Evolutionary conservation across 1,140 invertebrate species (phyloP), one percentile per base, ranked within the genome.

Genomic region (Conopomorpha cramerella): DNA sequence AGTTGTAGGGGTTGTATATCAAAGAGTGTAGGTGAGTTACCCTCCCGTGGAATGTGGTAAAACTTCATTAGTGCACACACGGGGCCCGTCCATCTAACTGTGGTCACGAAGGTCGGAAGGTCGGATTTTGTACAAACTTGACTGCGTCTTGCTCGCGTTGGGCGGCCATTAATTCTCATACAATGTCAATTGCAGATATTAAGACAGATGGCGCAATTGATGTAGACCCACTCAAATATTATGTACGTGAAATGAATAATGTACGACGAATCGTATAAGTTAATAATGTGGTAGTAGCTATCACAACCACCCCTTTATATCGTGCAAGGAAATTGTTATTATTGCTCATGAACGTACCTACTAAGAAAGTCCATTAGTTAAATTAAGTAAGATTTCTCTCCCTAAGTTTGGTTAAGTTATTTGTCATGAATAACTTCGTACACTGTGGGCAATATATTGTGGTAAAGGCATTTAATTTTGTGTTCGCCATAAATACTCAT

Each of bases 361-460:
- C n/a, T n/a, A n/a, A n/a, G 3, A 7, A 29, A 56, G 49, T 65
- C 60, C 64, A 74, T 74, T 71, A 71, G 58, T 65, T 58, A 68
- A 68, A 73, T 73, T 62, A 73, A 59, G 45, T 49, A 71, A 66
- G 59, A 67, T 63, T 63, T 59, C 60, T 60, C 63, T 39, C 57
- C 61, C 56, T 49, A 57, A 10, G 6, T 63, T 53, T 66, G 41
- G 39, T 38, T 29, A 45, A 53, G 55, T 57, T 67, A 60, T 73
- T 65, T 71, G 63, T 68, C 68, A 68, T 67, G 55, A 53, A 51
- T 46, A 55, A 56, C 53, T 30, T 38, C 39, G 32, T 17, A 30
- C 25, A 34, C 32, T 30, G 17, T 11, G 13, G 29, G 36, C 35
- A 39, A 47, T 51, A 51, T 40, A 56, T 51, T 61, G 65, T 45